Conservation (phyloP, 2,113 vertebrate species). For the Stigmatopora nigra region DNA sequence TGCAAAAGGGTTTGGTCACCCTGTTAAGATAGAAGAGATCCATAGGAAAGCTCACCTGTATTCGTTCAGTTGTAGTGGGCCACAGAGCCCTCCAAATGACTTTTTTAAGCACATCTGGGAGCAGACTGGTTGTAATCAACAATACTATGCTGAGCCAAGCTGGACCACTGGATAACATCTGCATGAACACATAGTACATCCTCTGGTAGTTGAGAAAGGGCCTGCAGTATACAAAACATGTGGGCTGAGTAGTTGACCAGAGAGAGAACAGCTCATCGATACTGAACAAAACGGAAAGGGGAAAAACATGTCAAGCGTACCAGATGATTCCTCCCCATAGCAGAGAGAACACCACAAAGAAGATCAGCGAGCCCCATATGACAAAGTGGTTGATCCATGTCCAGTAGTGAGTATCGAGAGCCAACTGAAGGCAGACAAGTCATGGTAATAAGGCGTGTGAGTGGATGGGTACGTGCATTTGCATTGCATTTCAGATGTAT, state of each 20-base stretch:
- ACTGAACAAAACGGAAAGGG: background rate
- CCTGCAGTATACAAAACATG: constrained; percentile 60
- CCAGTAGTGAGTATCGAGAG: constrained; percentile 97
- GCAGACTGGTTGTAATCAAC: constrained; percentile 84
- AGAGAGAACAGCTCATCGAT: background rate
- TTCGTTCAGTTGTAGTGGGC: constrained; percentile 88
- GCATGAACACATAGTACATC: constrained; percentile 98
- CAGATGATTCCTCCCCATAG: constrained; percentile 97
- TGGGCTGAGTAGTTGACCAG: too few relatives aligned
- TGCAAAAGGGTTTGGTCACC: background rate
- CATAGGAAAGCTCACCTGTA: constrained; percentile 73
- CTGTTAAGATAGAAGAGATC: too few relatives aligned
- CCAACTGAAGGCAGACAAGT: constrained; percentile 71
- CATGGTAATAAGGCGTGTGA: background rate
- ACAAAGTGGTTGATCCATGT: constrained; percentile 98
- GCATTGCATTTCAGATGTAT: constrained; percentile 15
- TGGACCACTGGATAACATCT: constrained; percentile 92
- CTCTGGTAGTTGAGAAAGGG: constrained; percentile 97
- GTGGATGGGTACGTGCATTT: background rate
- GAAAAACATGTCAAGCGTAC: constrained; percentile 58
- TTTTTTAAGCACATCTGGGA: constrained; percentile 92
- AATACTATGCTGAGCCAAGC: constrained; percentile 91
- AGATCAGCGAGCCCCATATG: constrained; percentile 94
- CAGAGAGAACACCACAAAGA: constrained; percentile 92
- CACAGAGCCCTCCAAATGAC: constrained; percentile 85